Base-by-base conservation (phyloP, 1,140 invertebrate genomes). In the Brachionus rotundiformis region DNA sequence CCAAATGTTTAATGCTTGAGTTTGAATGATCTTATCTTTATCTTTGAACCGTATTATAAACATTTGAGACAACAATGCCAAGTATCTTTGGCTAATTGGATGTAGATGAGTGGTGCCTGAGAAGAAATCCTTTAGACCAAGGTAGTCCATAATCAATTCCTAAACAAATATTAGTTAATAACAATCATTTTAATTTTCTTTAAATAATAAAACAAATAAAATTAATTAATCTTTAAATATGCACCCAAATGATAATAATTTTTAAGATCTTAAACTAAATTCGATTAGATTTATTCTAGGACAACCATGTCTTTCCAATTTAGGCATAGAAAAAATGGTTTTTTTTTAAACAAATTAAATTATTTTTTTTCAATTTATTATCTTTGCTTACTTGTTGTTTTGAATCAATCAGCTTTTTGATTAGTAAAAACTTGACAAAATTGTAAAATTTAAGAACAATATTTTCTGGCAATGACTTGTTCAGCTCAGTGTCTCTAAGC, bases 361-460 rank as follows among this genome's bases (percentile, higher is more conserved):
- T 2, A 23, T 16, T 11, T 44, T 5, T 44, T 49, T 19, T 49
- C 16, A 6, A 49, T 16, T 16, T 19, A 0, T 49, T 49, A 63
- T 11, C 11, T n/a, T 10, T 11, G 29, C 61, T 63, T n/a, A 63
- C 61, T 29, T 68, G 63, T 68, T 36, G 16, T 33, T 68, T 16
- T 4, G 16, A 33, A 16, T 68, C 3, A 3, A 68, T 68, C 16
- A 33, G 36, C n/a, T 36, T 36, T 33, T 68, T 68, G 31, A 68
- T 68, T 8, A 68, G 3, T 41, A 68, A 68, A 68, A 68, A 68
- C 16, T 68, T 68, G 16, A 68, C 16, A 23, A 68, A 68, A 36
- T 68, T 68, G 4, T 68, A 68, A 33, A 41, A 10, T 10, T 27
- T 16, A 6, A 33, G 16, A 19, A 33, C 31, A 19, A 36, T 3